A percentile compares a stretch with the other conserved stretches of the same genome.
Conservation (phyloP, 2,888 invertebrate genomes). For the Synanthedon vespiformis region DNA sequence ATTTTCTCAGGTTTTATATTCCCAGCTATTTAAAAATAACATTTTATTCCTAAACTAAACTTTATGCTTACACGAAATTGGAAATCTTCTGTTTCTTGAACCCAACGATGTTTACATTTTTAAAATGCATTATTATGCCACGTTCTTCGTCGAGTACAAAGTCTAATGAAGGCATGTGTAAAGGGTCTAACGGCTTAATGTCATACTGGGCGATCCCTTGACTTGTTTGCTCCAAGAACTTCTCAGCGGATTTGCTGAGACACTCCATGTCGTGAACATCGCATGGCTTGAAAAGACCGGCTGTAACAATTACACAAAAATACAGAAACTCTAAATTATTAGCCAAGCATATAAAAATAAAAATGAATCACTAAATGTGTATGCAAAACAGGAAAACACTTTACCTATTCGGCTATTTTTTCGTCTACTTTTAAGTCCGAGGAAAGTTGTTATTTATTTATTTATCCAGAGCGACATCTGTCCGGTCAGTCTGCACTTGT, state of each 20-base stretch:
- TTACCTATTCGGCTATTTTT: too few species aligned
- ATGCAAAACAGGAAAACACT: too few species aligned
- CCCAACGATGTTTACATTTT: constrained; percentile 38
- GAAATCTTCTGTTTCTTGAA: constrained; percentile 36
- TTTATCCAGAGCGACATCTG: too few species aligned
- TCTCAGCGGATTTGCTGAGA: constrained; percentile 34
- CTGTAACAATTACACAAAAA: constrained; percentile 8
- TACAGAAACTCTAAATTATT: too few species aligned
- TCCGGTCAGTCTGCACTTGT: too few species aligned
- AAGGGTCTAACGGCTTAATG: constrained; percentile 38
- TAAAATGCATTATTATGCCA: constrained; percentile 26
- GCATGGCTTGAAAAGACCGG: constrained; percentile 27
- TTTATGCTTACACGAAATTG: constrained; percentile 34
- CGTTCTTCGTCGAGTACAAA: constrained; percentile 17
- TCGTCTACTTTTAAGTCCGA: too few species aligned
- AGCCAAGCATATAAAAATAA: too few species aligned
- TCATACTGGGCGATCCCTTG: constrained; percentile 31
- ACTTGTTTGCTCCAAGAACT: constrained; percentile 36
- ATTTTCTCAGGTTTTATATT: too few species aligned
- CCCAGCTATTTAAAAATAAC: too few species aligned
- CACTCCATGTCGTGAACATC: constrained; percentile 36
- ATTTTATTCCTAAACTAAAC: too few species aligned
- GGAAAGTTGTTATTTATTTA: too few species aligned
- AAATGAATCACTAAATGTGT: too few species aligned
- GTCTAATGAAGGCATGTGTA: constrained; percentile 26